Base-by-base conservation (phyloP, 2,797 vertebrate genomes). In the Oreortyx pictus region DNA sequence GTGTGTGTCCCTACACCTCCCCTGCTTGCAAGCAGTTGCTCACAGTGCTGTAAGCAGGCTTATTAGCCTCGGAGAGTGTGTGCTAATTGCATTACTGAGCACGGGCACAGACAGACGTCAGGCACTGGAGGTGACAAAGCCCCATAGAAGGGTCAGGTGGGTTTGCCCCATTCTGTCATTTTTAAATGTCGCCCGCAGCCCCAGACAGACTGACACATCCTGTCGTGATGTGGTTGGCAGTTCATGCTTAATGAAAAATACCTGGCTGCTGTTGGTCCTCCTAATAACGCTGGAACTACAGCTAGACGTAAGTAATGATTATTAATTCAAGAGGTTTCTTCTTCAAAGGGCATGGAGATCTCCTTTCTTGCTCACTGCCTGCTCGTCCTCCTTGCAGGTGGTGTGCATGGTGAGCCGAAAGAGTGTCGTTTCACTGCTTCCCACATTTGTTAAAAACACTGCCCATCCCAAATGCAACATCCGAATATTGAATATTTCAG, bases 1-100 rank as follows among this genome's bases (percentile, higher is more conserved):
- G 57, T 0, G 4, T 29, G 52, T 0, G 0, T 41, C 24, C 56
- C 27, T 7, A 1, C 0, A 0, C 57, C 47, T 57, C 39, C 37
- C 33, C 24, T 5, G 2, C 81, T 27, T 33, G 14, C 46, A 27
- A 90, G 65, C 37, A 14, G 68, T 11, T 7, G 27, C 79, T 71
- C 56, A n/a, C 2, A 0, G 49, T 57, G 70, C 75, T 19, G 13
- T 46, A 10, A 61, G 72, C 62, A 78, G 68, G 43, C 44, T 89
- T 75, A 54, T 82, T 66, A 87, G 60, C 37, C 46, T 25, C 41
- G 0, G 0, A 92, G 68, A 5, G 1, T 4, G 12, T 8, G 49
- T 49, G 52, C 67, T 87, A 87, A 83, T 68, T 83, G 92, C 70
- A 46, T 83, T 82, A 22, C 68, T 89, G 65, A 89, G 92, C 33